phyloP scores from a whole-genome alignment of 2,113 vertebrate species.

The Oryctolagus cuniculus region mOryCun1.1 NC_091442.1:44814501-44815000 shows the following conservation, averaged over 20 bases:
- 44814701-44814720: not conserved
- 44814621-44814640: not conserved
- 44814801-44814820: conserved; percentile 32
- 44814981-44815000: conserved; percentile 42
- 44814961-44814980: conserved; percentile 3
- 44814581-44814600: too few species aligned
- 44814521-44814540: too few species aligned
- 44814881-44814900: conserved; percentile 19
- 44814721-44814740: not conserved
- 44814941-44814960: not conserved
- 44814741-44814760: not conserved
- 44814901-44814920: not conserved
- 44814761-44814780: conserved; percentile 29
- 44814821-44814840: not conserved
- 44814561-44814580: too few species aligned
- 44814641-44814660: not conserved
- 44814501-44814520: too few species aligned
- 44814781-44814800: not conserved
- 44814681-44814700: conserved; percentile 32
- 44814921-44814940: not conserved
- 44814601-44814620: not conserved
- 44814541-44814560: too few species aligned
- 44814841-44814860: not conserved
- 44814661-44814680: not conserved
- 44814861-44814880: not conserved